phyloP scores from a whole-genome alignment of 2,888 invertebrate species.

The Hydriomena furcata region DNA sequence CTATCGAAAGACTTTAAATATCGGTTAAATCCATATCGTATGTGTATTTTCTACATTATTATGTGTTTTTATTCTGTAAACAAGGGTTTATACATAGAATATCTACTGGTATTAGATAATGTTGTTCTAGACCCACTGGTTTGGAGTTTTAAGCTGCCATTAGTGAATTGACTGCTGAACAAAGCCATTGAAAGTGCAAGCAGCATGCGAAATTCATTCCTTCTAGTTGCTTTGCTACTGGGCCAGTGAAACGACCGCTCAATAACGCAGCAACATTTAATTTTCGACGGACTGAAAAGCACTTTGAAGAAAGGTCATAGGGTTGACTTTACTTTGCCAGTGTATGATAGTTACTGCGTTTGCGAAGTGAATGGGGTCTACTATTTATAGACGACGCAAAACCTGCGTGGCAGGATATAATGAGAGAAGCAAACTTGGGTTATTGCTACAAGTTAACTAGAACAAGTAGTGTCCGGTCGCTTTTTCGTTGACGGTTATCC shows the following conservation, averaged over 20 bases:
- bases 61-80: too few species aligned
- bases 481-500: too few species aligned
- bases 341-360: constrained; percentile 37
- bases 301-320: constrained; percentile 33
- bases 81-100: too few species aligned
- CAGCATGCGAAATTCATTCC: constrained; percentile 70
- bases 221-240: constrained; percentile 62
- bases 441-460: constrained; percentile 51
- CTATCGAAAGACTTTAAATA: too few species aligned
- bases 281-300: constrained; percentile 28
- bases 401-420: constrained; percentile 74
- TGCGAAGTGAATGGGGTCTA: constrained; percentile 36
- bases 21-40: too few species aligned
- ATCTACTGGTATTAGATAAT: too few species aligned
- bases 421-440: constrained; percentile 62
- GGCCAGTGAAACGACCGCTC: constrained; percentile 54
- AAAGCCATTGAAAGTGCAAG: constrained; percentile 75
- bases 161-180: constrained; percentile 57
- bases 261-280: constrained; percentile 31
- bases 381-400: constrained; percentile 77
- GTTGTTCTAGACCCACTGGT: background rate
- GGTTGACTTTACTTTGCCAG: constrained; percentile 38
- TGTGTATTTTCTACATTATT: too few species aligned
- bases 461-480: constrained; percentile 1
- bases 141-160: constrained; percentile 37